Evolutionary conservation across 2,113 vertebrate genomes (phyloP).

Genomic region (Sterna hirundo): DNA sequence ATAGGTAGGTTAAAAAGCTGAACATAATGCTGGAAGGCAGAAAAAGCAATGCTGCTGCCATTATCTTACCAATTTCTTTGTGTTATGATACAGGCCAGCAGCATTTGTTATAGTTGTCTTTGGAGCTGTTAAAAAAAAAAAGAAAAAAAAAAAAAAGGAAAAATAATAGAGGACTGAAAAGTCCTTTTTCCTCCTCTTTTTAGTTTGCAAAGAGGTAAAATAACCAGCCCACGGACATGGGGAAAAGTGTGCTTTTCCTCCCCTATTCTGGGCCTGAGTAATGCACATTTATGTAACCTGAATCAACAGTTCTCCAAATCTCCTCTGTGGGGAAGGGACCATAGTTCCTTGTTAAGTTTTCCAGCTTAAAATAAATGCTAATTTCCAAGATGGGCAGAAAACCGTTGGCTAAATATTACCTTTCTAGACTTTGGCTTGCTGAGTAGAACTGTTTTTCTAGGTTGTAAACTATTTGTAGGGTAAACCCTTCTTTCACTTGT

Average conservation of each 20-base stretch:
- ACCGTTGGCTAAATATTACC: background rate
- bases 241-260: background rate
- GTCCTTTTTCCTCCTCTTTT: background rate
- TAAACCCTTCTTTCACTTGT: background rate
- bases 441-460: background rate
- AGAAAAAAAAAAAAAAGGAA: background rate
- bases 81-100: background rate
- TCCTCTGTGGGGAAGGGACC: rapidly evolving
- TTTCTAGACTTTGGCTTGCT: background rate
- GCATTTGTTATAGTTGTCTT: background rate
- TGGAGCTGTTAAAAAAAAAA: background rate
- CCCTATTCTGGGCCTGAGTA: background rate
- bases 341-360: background rate
- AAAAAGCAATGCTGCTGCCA: background rate
- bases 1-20: background rate
- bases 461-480: background rate
- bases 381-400: background rate
- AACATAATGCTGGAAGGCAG: background rate
- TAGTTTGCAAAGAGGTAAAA: background rate
- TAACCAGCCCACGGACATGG: background rate
- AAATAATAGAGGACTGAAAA: background rate
- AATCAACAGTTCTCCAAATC: background rate
- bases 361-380: background rate
- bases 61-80: background rate
- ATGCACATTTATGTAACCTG: background rate